Evolutionary conservation across 2,113 vertebrate genomes (phyloP).

Genomic region (Vanacampus margaritifer): DNA sequence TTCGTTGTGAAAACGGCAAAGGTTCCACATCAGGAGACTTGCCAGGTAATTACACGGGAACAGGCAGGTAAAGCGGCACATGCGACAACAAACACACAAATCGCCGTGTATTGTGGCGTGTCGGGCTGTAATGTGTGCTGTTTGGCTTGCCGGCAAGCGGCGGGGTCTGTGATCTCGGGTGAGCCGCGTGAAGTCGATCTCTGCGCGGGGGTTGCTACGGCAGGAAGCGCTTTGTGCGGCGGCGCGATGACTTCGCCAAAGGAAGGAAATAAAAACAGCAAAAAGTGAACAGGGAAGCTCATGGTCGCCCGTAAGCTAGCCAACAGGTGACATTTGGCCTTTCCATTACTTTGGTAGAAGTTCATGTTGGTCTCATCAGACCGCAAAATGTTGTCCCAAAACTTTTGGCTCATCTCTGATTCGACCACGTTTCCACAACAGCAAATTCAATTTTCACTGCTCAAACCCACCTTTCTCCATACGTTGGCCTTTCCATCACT

Average conservation of each 20-base stretch:
- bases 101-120: constrained; percentile 42
- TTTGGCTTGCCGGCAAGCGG: constrained; percentile 53
- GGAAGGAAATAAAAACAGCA: background rate
- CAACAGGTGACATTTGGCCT: too few species aligned
- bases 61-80: constrained; percentile 35
- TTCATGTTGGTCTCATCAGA: too few species aligned
- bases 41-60: constrained; percentile 65
- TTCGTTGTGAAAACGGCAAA: constrained; percentile 72
- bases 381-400: too few species aligned
- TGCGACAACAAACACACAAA: constrained; percentile 12
- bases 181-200: constrained; percentile 18
- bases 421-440: too few species aligned
- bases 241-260: constrained; percentile 40
- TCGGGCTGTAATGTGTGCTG: constrained; percentile 52
- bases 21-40: constrained; percentile 69
- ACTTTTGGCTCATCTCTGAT: too few species aligned
- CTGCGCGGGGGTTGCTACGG: constrained; percentile 39
- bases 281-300: background rate
- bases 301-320: too few species aligned
- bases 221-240: constrained; percentile 53
- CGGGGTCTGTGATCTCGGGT: constrained; percentile 61
- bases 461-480: too few species aligned
- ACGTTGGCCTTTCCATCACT: too few species aligned
- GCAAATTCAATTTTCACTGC: too few species aligned
- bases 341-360: too few species aligned